Conservation (phyloP, 2,113 vertebrate genomes). For the Hypocryptadius cinnamomeus region DNA sequence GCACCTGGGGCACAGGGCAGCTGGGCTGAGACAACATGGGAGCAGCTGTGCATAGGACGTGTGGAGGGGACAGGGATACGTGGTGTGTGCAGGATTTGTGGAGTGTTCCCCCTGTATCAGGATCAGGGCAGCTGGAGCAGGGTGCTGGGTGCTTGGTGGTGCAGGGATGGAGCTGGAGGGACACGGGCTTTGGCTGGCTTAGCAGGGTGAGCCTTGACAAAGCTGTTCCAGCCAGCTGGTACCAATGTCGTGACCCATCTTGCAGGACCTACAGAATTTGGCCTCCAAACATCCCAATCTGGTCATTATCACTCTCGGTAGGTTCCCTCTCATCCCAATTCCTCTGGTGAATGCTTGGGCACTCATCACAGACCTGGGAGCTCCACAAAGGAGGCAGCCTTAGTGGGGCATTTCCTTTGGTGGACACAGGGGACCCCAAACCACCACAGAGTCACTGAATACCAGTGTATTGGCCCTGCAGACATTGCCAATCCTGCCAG, state of each 20-base stretch:
- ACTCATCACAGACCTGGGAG: not conserved
- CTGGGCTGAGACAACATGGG: too few relatives aligned
- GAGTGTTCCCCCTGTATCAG: not conserved
- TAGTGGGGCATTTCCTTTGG: fast-evolving
- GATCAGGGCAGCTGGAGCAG: not conserved
- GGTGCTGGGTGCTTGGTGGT: not conserved
- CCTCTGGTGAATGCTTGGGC: too few relatives aligned
- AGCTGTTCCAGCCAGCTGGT: fast-evolving
- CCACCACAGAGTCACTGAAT: not conserved
- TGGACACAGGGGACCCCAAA: not conserved
- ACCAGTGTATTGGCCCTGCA: not conserved
- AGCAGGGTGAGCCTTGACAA: not conserved
- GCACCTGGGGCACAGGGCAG: fast-evolving
- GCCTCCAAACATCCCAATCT: not conserved
- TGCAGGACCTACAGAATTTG: not conserved
- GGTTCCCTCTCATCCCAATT: fast-evolving
- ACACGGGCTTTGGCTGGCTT: fast-evolving
- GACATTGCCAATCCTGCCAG: not conserved
- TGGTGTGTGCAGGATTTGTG: not conserved
- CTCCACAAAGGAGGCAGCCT: not conserved
- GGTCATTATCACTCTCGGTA: not conserved
- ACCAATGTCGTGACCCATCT: fast-evolving
- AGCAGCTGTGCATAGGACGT: not conserved
- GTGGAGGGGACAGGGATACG: fast-evolving
- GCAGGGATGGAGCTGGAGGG: too few relatives aligned